These are phyloP conservation scores for Drosophila formosana DNA, from an alignment of 2,888 invertebrate genomes.

Conservation along the genomic window DNA sequence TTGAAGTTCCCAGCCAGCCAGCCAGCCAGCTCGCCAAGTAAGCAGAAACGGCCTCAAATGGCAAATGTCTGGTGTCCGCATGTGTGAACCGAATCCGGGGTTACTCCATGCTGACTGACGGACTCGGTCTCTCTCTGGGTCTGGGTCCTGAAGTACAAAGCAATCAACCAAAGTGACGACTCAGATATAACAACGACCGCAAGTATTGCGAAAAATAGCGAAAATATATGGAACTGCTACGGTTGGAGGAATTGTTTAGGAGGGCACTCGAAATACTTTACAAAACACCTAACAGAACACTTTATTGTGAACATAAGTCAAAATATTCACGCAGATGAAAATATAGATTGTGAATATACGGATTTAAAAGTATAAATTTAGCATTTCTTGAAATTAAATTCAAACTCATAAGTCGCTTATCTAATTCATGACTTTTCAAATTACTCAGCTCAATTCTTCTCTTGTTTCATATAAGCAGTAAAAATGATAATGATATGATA, in stretches of 20 bases:
- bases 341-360: not conserved
- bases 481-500: not conserved
- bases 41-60: slow-evolving; percentile 22
- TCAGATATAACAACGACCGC: slow-evolving; percentile 8
- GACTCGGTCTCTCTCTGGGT: slow-evolving; percentile 60
- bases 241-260: not conserved
- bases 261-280: slow-evolving; percentile 4
- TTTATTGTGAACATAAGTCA: slow-evolving; percentile 15
- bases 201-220: not conserved
- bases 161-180: slow-evolving; percentile 55
- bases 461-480: too few relatives aligned
- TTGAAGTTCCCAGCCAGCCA: slow-evolving; percentile 64
- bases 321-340: not conserved
- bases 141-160: slow-evolving; percentile 71
- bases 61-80: slow-evolving; percentile 40
- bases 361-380: too few relatives aligned
- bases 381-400: too few relatives aligned
- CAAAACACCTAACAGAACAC: not conserved
- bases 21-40: slow-evolving; percentile 27
- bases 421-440: too few relatives aligned
- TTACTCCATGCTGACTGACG: not conserved
- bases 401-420: too few relatives aligned
- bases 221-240: not conserved
- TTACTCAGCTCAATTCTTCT: too few relatives aligned
- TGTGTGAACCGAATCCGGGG: slow-evolving; percentile 10